A percentile compares a stretch with the other conserved stretches of the same genome.
Evolutionary conservation across 2,888 invertebrate genomes (phyloP).

Genomic region (Andrena haemorrhoa): DNA sequence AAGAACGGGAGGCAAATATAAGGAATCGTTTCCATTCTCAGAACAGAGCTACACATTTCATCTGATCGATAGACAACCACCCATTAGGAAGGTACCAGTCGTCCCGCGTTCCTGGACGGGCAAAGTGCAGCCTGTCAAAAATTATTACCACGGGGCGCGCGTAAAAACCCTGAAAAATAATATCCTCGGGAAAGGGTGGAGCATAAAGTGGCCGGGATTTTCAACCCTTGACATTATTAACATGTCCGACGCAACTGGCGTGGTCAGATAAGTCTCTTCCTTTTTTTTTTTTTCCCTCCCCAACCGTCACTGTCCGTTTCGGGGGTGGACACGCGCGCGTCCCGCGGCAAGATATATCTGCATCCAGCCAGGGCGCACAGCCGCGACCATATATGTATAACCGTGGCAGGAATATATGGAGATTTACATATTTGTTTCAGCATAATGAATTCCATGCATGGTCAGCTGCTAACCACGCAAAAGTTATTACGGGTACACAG

Average conservation of each 20-base stretch:
- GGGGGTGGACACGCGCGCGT: slow-evolving; percentile 42
- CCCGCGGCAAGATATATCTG: slow-evolving; percentile 54
- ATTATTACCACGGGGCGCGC: not conserved
- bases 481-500: slow-evolving; percentile 72
- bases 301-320: slow-evolving; percentile 50
- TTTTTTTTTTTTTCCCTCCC: not conserved
- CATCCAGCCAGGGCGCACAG: slow-evolving; percentile 35
- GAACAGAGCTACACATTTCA: no score
- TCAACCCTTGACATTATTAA: slow-evolving; percentile 58
- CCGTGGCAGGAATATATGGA: slow-evolving; percentile 56
- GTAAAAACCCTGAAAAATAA: slow-evolving; percentile 14
- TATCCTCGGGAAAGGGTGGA: not conserved
- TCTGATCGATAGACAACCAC: no score
- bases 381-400: slow-evolving; percentile 34
- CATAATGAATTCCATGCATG: slow-evolving; percentile 74
- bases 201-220: slow-evolving; percentile 44
- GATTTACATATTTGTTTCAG: slow-evolving; percentile 70
- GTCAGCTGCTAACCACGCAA: slow-evolving; percentile 74
- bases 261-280: slow-evolving; percentile 54
- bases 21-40: no score
- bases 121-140: not conserved
- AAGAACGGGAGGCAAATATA: not conserved
- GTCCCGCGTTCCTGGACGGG: not conserved
- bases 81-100: no score
- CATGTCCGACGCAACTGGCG: slow-evolving; percentile 60